phyloP scores from a whole-genome alignment of 2,888 invertebrate species.

The Imbricaverruca yamaguchii region DNA sequence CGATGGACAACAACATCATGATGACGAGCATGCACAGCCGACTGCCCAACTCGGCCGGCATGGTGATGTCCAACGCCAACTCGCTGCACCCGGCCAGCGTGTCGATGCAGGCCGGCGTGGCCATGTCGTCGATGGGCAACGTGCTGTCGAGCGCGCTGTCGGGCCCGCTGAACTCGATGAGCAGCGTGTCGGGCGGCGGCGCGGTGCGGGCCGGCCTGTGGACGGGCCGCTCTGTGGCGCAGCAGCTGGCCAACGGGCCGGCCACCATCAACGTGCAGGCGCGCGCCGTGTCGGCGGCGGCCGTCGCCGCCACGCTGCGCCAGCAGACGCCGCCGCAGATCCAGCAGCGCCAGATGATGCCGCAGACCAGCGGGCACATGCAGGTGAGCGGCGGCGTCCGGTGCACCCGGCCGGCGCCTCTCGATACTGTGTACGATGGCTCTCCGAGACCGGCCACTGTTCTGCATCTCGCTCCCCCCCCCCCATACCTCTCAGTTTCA shows the following conservation, averaged over 20 bases:
- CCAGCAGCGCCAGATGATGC: slow-evolving; percentile 27
- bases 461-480: no score
- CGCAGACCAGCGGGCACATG: slow-evolving; percentile 29
- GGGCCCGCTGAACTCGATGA: not conserved
- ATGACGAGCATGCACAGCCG: not conserved
- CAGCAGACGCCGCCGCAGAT: slow-evolving; percentile 32
- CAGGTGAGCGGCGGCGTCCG: slow-evolving; percentile 23
- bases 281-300: slow-evolving; percentile 48
- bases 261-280: slow-evolving; percentile 30
- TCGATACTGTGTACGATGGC: not conserved
- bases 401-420: not conserved
- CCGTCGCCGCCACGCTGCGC: slow-evolving; percentile 45
- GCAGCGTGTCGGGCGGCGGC: slow-evolving; percentile 5
- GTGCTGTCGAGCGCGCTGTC: slow-evolving; percentile 10
- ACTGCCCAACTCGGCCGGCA: not conserved
- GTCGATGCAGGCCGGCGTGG: not conserved
- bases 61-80: not conserved
- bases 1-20: not conserved
- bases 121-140: slow-evolving; percentile 15
- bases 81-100: not conserved
- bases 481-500: no score
- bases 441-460: no score
- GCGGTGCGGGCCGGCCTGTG: not conserved
- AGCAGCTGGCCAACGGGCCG: slow-evolving; percentile 34
- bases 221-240: slow-evolving; percentile 6